phyloP scores from a whole-genome alignment of 1,140 invertebrate species.

The Mizuhopecten yessoensis region DNA sequence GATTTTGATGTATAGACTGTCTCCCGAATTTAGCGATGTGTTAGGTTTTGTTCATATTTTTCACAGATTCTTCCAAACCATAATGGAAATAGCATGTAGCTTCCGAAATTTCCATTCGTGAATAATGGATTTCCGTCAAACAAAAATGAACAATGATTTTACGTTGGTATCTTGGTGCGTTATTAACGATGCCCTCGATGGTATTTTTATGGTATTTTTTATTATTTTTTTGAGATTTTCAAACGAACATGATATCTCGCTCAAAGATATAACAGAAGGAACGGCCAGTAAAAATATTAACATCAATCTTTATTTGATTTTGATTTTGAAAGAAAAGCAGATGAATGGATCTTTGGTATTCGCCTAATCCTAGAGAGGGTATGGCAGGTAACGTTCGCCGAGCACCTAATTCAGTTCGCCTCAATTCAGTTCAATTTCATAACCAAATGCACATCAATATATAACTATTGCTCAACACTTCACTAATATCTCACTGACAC shows the following conservation, averaged over 20 bases:
- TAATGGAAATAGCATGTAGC: slow-evolving; percentile 35
- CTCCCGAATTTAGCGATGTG: slow-evolving; percentile 11
- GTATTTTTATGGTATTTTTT: neutral
- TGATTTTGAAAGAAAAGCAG: too few relatives aligned
- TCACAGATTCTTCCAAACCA: neutral
- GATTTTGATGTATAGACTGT: neutral
- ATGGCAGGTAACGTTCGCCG: too few relatives aligned
- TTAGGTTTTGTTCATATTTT: neutral
- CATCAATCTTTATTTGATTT: too few relatives aligned
- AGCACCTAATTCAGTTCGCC: too few relatives aligned
- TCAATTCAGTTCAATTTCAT: too few relatives aligned
- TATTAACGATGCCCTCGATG: neutral
- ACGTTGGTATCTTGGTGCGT: neutral
- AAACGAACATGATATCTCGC: neutral
- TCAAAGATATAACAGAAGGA: too few relatives aligned
- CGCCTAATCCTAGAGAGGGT: too few relatives aligned
- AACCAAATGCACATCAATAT: too few relatives aligned
- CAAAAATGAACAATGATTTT: neutral
- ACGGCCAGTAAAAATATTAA: too few relatives aligned
- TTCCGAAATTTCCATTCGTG: neutral
- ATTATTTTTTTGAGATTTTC: neutral
- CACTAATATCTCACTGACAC: too few relatives aligned
- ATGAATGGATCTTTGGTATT: too few relatives aligned
- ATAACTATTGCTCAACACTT: too few relatives aligned
- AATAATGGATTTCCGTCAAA: slow-evolving; percentile 6